These are phyloP conservation scores for Sipha flava DNA, from an alignment of 1,140 invertebrate genomes.

Conservation along the genomic window DNA sequence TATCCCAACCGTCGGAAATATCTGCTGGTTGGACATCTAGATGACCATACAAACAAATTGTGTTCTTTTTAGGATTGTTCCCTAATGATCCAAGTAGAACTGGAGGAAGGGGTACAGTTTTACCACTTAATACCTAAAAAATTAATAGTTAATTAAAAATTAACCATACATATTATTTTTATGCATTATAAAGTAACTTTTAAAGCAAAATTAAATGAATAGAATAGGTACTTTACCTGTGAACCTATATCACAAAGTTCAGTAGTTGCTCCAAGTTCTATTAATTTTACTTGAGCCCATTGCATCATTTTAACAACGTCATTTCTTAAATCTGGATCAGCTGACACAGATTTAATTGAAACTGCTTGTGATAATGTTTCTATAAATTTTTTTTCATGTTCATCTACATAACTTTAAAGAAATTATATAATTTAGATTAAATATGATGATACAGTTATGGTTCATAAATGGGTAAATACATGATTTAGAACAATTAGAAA, in stretches of 20 bases:
- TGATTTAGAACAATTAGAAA: too few species aligned
- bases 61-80: conserved; percentile 77
- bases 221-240: conserved; percentile 47
- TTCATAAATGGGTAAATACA: too few species aligned
- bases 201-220: too few species aligned
- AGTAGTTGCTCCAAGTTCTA: conserved; percentile 63
- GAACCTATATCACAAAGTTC: conserved; percentile 73
- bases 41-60: conserved; percentile 91
- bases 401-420: conserved; percentile 62
- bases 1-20: conserved; percentile 88
- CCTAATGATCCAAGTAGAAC: conserved; percentile 79
- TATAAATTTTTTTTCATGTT: conserved; percentile 69
- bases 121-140: background rate
- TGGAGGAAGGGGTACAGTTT: conserved; percentile 58
- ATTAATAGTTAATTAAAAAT: background rate
- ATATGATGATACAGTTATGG: too few species aligned
- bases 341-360: conserved; percentile 91
- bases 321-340: conserved; percentile 66
- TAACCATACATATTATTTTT: too few species aligned
- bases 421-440: too few species aligned
- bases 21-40: conserved; percentile 94
- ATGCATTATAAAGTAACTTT: too few species aligned
- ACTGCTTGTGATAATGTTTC: conserved; percentile 74
- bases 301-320: conserved; percentile 71
- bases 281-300: conserved; percentile 66